Evolutionary conservation across 2,888 invertebrate species (phyloP), one percentile per base, ranked within the genome.

Genomic region (Macrophya annulata): DNA sequence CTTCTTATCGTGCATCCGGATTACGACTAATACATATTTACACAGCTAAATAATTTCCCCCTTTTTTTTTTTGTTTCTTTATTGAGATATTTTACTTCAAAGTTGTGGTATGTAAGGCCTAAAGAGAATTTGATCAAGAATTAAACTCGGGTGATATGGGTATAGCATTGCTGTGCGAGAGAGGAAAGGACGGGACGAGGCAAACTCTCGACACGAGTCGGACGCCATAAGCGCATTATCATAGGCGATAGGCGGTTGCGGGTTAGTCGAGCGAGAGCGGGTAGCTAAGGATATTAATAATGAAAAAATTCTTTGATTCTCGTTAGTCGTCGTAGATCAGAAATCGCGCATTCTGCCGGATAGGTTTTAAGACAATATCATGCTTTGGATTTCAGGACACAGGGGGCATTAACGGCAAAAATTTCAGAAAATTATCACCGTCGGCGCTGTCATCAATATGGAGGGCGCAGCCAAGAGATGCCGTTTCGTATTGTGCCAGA

Each of bases 391-490:
- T 90, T 94, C 88, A 94, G 93, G 94, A 94, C 94, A 94, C 94
- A 95, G 95, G 95, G 95, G 95, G 95, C 95, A 95, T 95, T 95
- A 94, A 94, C 94, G 94, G 94, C 94, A 94, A 95, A 95, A 95
- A 95, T 95, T 95, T 95, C 95, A 93, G 93, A 94, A 95, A 95
- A 95, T 95, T 95, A 95, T 95, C 95, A 95, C 95, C 94, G 95
- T 94, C 95, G 95, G 95, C 95, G 95, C 95, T 95, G 95, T 94
- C 95, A 95, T 95, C 95, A 95, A 95, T 94, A 94, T 94, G 94
- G 94, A 94, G 94, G 92, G 91, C 92, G 83, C 83, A 83, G 48
- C 83, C 25, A 83, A 68, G 68, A 83, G 71, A 83, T 83, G 82
- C 48, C 51, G 62, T 85, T 71, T 76, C 90, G 91, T 88, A 88